Percentiles rank a stretch among this genome's conserved stretches.
Evolutionary conservation across 2,888 invertebrate genomes (phyloP).

Genomic region (Tipula lateralis): DNA sequence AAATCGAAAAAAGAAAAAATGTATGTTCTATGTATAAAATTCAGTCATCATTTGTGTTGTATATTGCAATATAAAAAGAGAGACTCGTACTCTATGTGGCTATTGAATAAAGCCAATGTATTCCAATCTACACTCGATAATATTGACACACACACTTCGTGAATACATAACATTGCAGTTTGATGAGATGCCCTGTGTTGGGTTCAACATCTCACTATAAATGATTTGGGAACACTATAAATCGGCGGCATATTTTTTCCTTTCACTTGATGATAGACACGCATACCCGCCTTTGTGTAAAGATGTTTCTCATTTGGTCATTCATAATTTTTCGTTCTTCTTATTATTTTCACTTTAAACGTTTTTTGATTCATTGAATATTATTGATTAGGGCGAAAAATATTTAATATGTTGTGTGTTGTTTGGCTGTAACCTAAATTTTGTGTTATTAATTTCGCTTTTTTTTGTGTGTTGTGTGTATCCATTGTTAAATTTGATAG

Average conservation of each 20-base stretch:
- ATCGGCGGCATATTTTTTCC: not conserved
- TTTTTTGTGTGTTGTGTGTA: not conserved
- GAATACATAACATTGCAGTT: not conserved
- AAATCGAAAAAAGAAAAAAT: not conserved
- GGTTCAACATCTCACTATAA: not conserved
- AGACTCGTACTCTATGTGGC: not conserved
- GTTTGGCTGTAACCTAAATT: conserved; percentile 11
- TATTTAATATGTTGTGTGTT: not conserved
- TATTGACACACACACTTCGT: not conserved
- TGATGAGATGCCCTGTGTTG: not conserved
- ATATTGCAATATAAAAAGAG: not conserved
- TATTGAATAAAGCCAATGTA: not conserved
- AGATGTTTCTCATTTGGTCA: not conserved
- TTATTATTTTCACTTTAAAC: not conserved
- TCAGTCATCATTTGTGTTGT: conserved; percentile 19
- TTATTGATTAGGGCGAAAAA: conserved; percentile 24
- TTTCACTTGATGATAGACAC: not conserved
- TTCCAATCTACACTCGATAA: not conserved
- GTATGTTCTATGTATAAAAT: not conserved
- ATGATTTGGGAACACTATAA: not conserved
- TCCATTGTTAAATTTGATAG: not conserved
- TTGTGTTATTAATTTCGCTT: not conserved
- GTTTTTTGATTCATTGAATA: conserved; percentile 24
- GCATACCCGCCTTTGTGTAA: not conserved
- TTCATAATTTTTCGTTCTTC: not conserved